Base-by-base conservation (phyloP, 2,113 vertebrate species). In the Thalassoma bifasciatum region DNA sequence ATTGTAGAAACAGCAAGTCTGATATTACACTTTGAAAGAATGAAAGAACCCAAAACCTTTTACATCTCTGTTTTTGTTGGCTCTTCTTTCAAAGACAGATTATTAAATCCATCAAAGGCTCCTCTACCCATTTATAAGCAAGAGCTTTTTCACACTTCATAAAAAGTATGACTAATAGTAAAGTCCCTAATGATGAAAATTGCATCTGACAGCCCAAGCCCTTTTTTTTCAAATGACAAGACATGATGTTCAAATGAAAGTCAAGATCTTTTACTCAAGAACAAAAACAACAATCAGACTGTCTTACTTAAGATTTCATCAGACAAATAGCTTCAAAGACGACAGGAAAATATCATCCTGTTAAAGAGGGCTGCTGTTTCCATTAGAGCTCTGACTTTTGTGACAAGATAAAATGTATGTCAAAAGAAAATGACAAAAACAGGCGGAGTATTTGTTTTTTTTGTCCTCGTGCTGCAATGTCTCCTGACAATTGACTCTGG, bases 201-300 rank as follows among this genome's bases (percentile, higher is more conserved):
- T 57, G 12, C 11, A 16, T 77, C 12, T 78, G 56, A 69, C 21
- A 49, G 40, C 54, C 12, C 42, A 22, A 61, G 23, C 21, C 19
- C 68, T 66, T 71, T 58, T 72, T 66, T 72, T 58, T 60, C 77
- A 49, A 63, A 69, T 37, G 46, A 51, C 34, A 72, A 58, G 13
- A 36, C 70, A 40, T 68, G 3, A 70, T 75, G 73, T 64, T 61
- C 61, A 81, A 81, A 68, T 72, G 5, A 66, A 72, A 82, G 60
- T 58, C n/a, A 72, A 6, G 19, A 75, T 50, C 21, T 75, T 53
- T 60, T 70, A 72, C 53, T 42, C 56, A 11, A 54, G 40, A 70
- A 59, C 47, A 77, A 58, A 37, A 50, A 51, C 24, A 62, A 77
- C 21, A 68, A 77, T 53, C 62, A 51, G 51, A 22, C 23, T 14